Base-by-base conservation (phyloP, 2,888 invertebrate genomes). In the Prosapia bicincta region DNA sequence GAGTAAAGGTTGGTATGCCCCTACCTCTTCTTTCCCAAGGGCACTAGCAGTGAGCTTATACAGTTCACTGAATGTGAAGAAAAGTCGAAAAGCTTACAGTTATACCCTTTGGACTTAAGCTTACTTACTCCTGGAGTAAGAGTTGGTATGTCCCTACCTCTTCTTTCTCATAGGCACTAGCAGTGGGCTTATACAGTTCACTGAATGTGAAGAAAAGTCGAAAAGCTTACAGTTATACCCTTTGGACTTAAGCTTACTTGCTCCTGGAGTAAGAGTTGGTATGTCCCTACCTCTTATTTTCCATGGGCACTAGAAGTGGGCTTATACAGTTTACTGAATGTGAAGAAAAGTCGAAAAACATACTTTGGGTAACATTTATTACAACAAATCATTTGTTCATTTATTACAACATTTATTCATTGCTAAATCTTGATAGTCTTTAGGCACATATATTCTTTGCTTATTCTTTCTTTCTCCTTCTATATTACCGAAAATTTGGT, bases 321-420 rank as follows among this genome's bases (percentile, higher is more conserved):
- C 67, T 68, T 68, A 13, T 25, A 68, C 26, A 26, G 3, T 24
- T 20, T 6, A 26, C 68, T 68, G 68, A 68, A 68, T 24, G 68
- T 5, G 68, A 68, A 20, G 68, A 68, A 23, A 68, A 68, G 68
- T 68, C 68, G 9, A 68, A 68, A 68, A 68, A 68, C 68, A 68
- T 68, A 9, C 6, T 26, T 68, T 68, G 68, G 1, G 3, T 68
- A 24, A 68, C 68, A 7, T 68, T 13, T 7, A 68, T 13, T 25
- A 26, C 26, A 68, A 68, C 26, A 68, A 68, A 68, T 26, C 26
- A 25, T 23, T 68, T 68, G 9, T n/a, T n/a, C n/a, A n/a, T n/a
- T n/a, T n/a, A n/a, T n/a, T n/a, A n/a, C n/a, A n/a, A n/a, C 26
- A 68, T 5, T 25, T 68, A 20, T 26, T 68, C 26, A 25, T 68